A percentile compares a stretch with the other conserved stretches of the same genome.
These are phyloP conservation scores for Okamejei kenojei DNA, from an alignment of 2,797 vertebrate species.

Conservation along the genomic window DNA sequence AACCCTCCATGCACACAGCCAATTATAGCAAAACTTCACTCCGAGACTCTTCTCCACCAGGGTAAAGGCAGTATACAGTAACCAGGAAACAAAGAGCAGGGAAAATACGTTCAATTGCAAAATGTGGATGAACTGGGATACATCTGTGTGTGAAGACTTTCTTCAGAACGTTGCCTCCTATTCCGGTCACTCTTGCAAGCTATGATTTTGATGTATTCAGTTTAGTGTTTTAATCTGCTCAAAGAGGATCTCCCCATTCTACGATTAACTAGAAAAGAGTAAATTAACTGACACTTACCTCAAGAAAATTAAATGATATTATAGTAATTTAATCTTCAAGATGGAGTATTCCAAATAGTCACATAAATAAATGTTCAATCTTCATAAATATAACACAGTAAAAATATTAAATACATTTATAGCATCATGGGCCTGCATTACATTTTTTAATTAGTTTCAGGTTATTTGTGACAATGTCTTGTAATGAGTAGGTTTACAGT, in stretches of 20 bases:
- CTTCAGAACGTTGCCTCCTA: neutral
- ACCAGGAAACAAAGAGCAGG: neutral
- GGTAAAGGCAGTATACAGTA: neutral
- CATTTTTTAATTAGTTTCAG: conserved; percentile 36
- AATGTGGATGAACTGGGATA: neutral
- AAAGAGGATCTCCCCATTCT: conserved; percentile 8
- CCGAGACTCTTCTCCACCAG: neutral
- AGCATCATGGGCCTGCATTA: conserved; percentile 28
- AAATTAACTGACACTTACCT: conserved; percentile 26
- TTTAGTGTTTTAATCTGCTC: neutral
- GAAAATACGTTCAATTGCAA: neutral
- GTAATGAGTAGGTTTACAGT: conserved; percentile 23
- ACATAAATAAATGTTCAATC: conserved; percentile 33
- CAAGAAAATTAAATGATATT: conserved; percentile 30
- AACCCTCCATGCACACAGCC: neutral
- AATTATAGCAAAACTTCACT: neutral
- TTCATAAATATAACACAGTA: conserved; percentile 35
- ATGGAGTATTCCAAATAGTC: neutral
- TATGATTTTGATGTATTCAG: conserved; percentile 1
- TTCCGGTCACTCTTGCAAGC: neutral
- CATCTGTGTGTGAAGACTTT: neutral
- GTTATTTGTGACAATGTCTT: conserved; percentile 37
- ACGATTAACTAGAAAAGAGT: conserved; percentile 26
- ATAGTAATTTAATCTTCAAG: conserved; percentile 35
- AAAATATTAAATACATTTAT: conserved; percentile 29